These are phyloP conservation scores for Hirudo medicinalis DNA, from an alignment of 1,140 invertebrate genomes.

Conservation along the genomic window DNA sequence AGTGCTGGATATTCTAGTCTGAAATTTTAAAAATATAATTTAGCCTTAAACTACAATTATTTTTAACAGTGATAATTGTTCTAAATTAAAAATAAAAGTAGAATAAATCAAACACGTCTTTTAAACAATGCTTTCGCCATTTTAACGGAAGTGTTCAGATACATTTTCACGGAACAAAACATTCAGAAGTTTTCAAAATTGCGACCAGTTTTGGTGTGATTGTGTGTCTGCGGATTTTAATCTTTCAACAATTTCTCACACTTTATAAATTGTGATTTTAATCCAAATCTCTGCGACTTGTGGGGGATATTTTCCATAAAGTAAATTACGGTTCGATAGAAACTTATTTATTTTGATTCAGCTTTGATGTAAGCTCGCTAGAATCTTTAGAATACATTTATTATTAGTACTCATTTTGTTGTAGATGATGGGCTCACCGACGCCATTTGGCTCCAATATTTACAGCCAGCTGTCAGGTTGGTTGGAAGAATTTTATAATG, in stretches of 20 bases:
- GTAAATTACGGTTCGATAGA: no score
- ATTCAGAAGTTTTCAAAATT: not conserved
- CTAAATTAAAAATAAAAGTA: not conserved
- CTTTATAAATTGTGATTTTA: no score
- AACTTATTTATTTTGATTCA: no score
- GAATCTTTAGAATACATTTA: no score
- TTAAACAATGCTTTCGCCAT: not conserved
- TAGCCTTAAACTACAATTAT: not conserved
- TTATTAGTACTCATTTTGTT: not conserved
- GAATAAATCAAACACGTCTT: not conserved
- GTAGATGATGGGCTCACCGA: slow-evolving; percentile 18
- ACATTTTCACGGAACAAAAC: slow-evolving; percentile 13
- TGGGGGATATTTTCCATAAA: no score
- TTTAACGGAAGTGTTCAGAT: slow-evolving; percentile 10
- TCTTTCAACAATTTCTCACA: no score
- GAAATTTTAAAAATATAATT: no score
- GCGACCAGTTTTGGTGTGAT: no score
- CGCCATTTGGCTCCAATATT: slow-evolving; percentile 16
- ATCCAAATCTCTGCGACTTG: no score
- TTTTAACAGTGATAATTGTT: not conserved
- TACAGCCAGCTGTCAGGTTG: slow-evolving; percentile 14
- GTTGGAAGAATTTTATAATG: not conserved
- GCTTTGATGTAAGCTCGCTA: no score
- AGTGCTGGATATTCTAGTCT: no score
- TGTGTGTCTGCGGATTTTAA: no score